Conservation (phyloP, 2,888 invertebrate species). For the Tricholauxania praeusta region DNA sequence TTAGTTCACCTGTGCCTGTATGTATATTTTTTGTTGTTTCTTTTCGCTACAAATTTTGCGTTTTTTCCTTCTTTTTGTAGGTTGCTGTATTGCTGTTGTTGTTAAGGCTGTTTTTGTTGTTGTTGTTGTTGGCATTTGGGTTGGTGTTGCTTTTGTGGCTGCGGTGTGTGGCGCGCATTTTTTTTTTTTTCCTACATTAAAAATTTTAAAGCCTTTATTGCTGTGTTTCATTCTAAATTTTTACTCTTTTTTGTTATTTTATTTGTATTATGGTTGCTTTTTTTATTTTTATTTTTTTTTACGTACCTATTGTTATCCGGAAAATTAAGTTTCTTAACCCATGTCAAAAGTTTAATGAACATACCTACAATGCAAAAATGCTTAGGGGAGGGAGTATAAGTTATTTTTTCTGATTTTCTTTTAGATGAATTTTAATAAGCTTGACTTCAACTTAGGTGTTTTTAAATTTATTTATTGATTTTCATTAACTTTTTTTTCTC, state of each 20-base stretch:
- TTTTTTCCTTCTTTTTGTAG: background rate
- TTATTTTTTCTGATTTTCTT: background rate
- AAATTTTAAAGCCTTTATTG: background rate
- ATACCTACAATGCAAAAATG: background rate
- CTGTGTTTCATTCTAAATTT: background rate
- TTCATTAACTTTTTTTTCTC: background rate
- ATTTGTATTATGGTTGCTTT: slow-evolving; percentile 1
- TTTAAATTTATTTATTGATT: too few relatives aligned
- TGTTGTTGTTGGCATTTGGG: background rate
- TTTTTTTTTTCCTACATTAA: background rate
- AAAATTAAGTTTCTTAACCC: background rate
- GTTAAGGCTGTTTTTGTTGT: background rate
- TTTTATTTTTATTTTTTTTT: background rate
- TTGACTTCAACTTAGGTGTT: too few relatives aligned
- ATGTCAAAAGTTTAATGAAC: slow-evolving; percentile 9
- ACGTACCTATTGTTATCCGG: background rate
- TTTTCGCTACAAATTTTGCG: background rate
- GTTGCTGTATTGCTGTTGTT: background rate
- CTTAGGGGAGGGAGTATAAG: background rate
- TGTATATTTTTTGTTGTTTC: background rate
- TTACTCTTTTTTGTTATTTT: background rate
- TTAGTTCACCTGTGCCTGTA: slow-evolving; percentile 10
- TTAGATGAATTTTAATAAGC: background rate
- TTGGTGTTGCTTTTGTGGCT: background rate
- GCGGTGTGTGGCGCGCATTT: background rate